phyloP scores from a whole-genome alignment of 2,797 vertebrate species.

The Psittacula echo region DNA sequence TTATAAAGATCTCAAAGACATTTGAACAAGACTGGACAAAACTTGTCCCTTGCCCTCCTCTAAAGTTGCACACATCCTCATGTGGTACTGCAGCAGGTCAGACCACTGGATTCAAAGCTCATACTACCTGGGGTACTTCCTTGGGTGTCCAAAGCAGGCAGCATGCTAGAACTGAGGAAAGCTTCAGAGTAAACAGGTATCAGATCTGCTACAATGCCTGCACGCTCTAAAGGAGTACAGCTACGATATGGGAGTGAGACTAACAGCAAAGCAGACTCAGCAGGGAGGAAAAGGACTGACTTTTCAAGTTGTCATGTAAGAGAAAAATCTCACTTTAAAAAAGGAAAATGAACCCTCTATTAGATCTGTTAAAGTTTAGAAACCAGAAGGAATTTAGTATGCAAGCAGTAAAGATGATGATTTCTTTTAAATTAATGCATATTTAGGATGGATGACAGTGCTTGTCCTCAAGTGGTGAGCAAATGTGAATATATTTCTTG shows the following conservation, averaged over 20 bases:
- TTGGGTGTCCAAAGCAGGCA: neutral
- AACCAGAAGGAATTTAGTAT: neutral
- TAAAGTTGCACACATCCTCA: neutral
- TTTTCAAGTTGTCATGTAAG: neutral
- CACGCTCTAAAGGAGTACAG: neutral
- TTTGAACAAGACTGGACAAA: neutral
- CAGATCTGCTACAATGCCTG: neutral
- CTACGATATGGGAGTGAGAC: neutral
- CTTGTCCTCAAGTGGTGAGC: neutral
- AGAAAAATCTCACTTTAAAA: neutral
- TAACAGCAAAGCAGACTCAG: neutral
- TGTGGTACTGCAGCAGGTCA: fast-evolving
- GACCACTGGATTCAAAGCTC: neutral
- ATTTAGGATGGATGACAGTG: neutral
- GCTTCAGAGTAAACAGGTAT: neutral
- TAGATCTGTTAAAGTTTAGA: neutral
- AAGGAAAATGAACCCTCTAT: neutral
- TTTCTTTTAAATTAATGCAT: neutral
- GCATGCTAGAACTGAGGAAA: neutral
- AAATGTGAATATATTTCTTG: neutral
- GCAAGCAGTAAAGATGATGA: neutral
- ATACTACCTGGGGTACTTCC: neutral
- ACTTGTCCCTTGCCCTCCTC: neutral
- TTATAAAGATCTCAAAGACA: neutral
- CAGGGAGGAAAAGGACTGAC: fast-evolving